Evolutionary conservation across 2,888 invertebrate genomes (phyloP), one percentile per base, ranked within the genome.

Genomic region (Phragmatobia fuliginosa): DNA sequence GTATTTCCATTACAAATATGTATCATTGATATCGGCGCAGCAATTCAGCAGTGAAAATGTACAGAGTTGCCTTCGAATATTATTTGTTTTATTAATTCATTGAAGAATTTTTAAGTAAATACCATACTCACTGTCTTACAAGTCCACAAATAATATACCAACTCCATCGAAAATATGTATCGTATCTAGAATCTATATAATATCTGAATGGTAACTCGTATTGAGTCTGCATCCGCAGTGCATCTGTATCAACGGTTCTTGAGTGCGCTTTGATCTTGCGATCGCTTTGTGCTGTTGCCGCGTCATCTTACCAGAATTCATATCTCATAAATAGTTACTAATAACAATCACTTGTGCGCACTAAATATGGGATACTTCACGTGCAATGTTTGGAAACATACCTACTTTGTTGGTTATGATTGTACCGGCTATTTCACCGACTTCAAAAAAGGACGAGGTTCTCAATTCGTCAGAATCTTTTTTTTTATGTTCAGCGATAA

Each of bases 161-260:
- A 56, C 3, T 14, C 6, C 1, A 56, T 16, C 16, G 16, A 56
- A 28, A 56, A 56, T n/a, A 14, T 2, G 25, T 32, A 33, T 41
- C 64, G 21, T 67, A 64, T 64, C 68, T n/a, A 72, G 72, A 60
- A 63, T n/a, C 8, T 7, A 8, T 25, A 62, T 41, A 41, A 41
- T 2, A 60, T 62, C 31, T 36, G 14, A 36, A 67, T 64, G 64
- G 60, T 36, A 16, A 45, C 7, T 32, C 36, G 59, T 60, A 68
- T 71, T 32, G 66, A 69, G 63, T 66, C 66, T 63, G 67, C 74
- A 76, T 79, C 77, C 75, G 79, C 72, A 72, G 69, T 75, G 72
- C 73, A 75, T 74, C 72, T 68, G 66, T 78, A 77, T 77, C 72
- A 72, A 72, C 72, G 76, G 36, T 71, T 75, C 66, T 69, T 67